Percentiles rank a stretch among this genome's conserved stretches.
Conservation (phyloP, 2,888 invertebrate species). For the Nephrotoma guestfalica region DNA sequence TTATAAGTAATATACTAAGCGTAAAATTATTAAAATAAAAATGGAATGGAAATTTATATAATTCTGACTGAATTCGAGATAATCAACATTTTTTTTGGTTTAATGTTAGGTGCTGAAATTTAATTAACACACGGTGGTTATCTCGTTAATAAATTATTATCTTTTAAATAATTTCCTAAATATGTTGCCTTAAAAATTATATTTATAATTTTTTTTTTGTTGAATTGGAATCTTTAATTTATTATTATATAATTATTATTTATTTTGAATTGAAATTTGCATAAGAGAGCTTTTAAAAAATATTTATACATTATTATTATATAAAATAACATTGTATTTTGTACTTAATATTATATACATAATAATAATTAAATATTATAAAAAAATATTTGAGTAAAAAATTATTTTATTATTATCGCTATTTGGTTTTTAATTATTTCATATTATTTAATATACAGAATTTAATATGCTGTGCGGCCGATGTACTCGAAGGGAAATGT, state of each 20-base stretch:
- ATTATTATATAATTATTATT: background rate
- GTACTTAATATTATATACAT: background rate
- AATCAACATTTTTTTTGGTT: background rate
- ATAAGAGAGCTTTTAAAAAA: background rate
- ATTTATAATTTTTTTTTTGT: background rate
- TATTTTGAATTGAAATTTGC: background rate
- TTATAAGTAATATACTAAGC: background rate
- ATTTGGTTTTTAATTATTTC: background rate
- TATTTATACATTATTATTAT: background rate
- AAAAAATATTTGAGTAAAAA: background rate
- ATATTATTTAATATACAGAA: conserved; percentile 45
- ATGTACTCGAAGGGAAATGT: conserved; percentile 83
- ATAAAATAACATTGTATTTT: background rate
- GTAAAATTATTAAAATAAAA: background rate
- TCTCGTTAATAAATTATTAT: background rate
- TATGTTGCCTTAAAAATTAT: background rate
- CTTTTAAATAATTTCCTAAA: background rate
- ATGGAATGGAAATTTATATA: background rate
- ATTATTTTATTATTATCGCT: background rate
- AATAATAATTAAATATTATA: conserved; percentile 1
- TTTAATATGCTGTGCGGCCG: conserved; percentile 78
- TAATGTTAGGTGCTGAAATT: background rate
- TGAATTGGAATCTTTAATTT: background rate
- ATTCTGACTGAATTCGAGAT: background rate
- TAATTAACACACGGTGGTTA: background rate